phyloP scores from a whole-genome alignment of 2,113 vertebrate genomes.

The Candoia aspera region DNA sequence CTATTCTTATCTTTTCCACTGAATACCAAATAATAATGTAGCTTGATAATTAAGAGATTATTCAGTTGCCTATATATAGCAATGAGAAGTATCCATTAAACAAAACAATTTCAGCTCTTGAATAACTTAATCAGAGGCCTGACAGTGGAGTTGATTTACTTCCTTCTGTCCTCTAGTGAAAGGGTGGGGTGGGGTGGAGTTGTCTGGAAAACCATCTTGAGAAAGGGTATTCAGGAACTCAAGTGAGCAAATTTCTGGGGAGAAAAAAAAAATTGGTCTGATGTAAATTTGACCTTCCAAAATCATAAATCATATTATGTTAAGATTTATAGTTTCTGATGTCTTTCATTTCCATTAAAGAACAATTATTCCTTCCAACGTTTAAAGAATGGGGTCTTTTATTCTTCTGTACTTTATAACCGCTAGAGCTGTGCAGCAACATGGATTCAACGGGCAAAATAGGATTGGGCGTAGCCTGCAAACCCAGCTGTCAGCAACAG shows the following conservation, averaged over 20 bases:
- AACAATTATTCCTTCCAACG: neutral
- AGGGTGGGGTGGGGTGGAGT: neutral
- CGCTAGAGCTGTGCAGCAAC: neutral
- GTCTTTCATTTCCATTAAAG: neutral
- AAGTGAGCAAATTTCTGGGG: neutral
- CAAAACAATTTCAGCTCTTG: neutral
- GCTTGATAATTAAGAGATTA: neutral
- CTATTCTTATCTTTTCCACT: neutral
- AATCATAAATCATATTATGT: neutral
- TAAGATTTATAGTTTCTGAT: neutral
- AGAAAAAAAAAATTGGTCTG: neutral
- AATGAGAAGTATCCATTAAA: neutral
- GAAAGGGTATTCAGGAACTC: neutral
- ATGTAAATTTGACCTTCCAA: neutral
- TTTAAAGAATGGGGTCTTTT: neutral
- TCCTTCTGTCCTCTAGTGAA: neutral
- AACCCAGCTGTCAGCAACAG: neutral
- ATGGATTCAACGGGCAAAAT: neutral
- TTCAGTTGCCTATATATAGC: neutral
- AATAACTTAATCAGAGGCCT: neutral
- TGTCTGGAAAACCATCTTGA: neutral
- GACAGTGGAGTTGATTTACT: neutral
- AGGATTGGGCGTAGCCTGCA: neutral
- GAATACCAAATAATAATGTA: neutral
- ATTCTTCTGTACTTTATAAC: neutral